Conservation (phyloP, 2,113 vertebrate genomes). For the Phalacrocorax carbo region DNA sequence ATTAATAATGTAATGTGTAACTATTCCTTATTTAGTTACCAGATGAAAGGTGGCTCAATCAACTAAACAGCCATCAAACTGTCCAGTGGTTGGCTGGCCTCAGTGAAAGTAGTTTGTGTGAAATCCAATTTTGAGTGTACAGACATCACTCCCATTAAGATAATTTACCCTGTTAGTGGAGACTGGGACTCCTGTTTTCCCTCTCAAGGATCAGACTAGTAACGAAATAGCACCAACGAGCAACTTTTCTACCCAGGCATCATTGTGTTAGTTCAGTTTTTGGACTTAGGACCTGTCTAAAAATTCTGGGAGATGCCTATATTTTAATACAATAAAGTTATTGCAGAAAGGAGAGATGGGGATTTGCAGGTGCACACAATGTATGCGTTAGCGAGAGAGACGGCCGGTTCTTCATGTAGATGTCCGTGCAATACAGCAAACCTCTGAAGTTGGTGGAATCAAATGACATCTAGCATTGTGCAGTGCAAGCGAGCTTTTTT, state of each 20-base stretch:
- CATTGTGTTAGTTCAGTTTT: background rate
- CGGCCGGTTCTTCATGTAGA: accelerated
- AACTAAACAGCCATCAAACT: background rate
- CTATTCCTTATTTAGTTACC: background rate
- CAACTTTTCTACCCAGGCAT: background rate
- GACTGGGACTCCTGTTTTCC: background rate
- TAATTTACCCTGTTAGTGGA: background rate
- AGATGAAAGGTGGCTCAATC: background rate
- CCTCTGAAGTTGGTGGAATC: background rate
- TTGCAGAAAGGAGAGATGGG: background rate
- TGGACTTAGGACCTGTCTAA: background rate
- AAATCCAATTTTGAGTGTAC: background rate
- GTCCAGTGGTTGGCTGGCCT: background rate
- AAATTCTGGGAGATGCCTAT: background rate
- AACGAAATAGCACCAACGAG: background rate
- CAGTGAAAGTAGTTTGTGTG: background rate
- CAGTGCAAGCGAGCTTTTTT: background rate
- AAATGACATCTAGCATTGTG: background rate
- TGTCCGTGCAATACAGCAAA: background rate
- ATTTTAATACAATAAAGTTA: background rate
- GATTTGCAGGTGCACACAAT: background rate
- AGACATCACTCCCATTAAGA: background rate
- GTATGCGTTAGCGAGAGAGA: background rate
- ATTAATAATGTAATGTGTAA: background rate
- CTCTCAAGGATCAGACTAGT: background rate